These are phyloP conservation scores for Ceratina calcarata DNA, from an alignment of 1,140 invertebrate genomes.

Conservation along the genomic window DNA sequence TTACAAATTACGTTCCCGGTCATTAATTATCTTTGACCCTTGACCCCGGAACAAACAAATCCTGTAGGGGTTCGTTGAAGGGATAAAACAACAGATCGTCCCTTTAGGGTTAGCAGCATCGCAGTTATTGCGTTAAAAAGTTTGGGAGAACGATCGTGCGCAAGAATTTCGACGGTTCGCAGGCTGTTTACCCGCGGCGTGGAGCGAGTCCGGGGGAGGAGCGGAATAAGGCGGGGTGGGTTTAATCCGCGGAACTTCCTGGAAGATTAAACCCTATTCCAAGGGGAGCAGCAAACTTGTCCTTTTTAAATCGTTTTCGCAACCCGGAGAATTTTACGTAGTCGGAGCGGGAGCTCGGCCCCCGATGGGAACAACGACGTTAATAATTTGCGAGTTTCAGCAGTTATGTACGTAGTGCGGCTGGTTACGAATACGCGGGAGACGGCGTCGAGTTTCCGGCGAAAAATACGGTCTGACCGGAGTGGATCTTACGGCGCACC, in stretches of 20 bases:
- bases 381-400: conserved; percentile 58
- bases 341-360: neutral
- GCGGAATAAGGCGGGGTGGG: neutral
- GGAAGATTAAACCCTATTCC: conserved; percentile 49
- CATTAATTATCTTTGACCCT: neutral
- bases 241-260: conserved; percentile 44
- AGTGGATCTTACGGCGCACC: conserved; percentile 40
- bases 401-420: neutral
- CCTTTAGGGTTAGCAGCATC: neutral
- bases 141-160: conserved; percentile 16
- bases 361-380: conserved; percentile 52
- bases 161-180: conserved; percentile 1
- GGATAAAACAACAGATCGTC: conserved; percentile 8
- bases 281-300: conserved; percentile 45
- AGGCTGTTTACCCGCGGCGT: neutral
- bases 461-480: conserved; percentile 54
- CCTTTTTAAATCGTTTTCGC: conserved; percentile 60
- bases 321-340: conserved; percentile 52
- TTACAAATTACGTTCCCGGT: neutral
- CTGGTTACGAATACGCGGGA: neutral
- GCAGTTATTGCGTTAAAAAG: conserved; percentile 43
- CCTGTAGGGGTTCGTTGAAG: too few relatives aligned
- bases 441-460: conserved; percentile 18
- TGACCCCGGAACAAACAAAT: neutral
- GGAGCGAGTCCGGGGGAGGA: too few relatives aligned